A percentile compares a stretch with the other conserved stretches of the same genome.
These are phyloP conservation scores for Philereme transversata DNA, from an alignment of 2,888 invertebrate genomes.

Conservation along the genomic window DNA sequence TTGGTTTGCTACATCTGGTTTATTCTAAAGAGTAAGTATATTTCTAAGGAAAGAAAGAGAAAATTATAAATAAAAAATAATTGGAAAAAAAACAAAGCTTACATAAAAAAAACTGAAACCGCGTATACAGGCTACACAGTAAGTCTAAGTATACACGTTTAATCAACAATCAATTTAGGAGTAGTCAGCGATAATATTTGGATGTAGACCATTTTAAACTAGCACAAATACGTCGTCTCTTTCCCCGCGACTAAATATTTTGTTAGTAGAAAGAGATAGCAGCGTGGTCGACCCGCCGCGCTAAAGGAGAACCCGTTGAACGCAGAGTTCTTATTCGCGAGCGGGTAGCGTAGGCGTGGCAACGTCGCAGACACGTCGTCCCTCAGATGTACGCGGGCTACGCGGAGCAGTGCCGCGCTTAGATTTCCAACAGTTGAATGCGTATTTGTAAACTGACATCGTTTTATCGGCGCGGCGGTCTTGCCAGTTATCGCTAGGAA, in stretches of 20 bases:
- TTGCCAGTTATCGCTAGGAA: slow-evolving; percentile 67
- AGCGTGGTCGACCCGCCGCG: slow-evolving; percentile 40
- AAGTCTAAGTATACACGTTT: no score
- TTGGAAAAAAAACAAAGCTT: no score
- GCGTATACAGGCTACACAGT: no score
- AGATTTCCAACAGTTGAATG: slow-evolving; percentile 78
- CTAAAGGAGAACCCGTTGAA: slow-evolving; percentile 49
- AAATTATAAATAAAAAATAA: no score
- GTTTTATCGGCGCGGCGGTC: slow-evolving; percentile 67
- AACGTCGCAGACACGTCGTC: slow-evolving; percentile 55
- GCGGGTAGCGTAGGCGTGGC: slow-evolving; percentile 65
- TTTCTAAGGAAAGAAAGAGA: no score
- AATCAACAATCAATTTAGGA: no score
- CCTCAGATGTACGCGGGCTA: slow-evolving; percentile 67
- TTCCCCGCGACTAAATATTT: slow-evolving; percentile 29
- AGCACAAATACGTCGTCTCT: slow-evolving; percentile 39
- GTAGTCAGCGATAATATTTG: slow-evolving; percentile 31
- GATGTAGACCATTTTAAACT: slow-evolving; percentile 27
- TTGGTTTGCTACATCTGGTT: no score
- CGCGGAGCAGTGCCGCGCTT: slow-evolving; percentile 67
- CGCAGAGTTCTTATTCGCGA: slow-evolving; percentile 58
- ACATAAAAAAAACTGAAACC: no score
- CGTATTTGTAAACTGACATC: slow-evolving; percentile 71
- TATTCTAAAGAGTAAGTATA: no score
- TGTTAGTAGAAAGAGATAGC: slow-evolving; percentile 45